Base-by-base conservation (phyloP, 2,888 invertebrate species). In the Bembecia ichneumoniformis region DNA sequence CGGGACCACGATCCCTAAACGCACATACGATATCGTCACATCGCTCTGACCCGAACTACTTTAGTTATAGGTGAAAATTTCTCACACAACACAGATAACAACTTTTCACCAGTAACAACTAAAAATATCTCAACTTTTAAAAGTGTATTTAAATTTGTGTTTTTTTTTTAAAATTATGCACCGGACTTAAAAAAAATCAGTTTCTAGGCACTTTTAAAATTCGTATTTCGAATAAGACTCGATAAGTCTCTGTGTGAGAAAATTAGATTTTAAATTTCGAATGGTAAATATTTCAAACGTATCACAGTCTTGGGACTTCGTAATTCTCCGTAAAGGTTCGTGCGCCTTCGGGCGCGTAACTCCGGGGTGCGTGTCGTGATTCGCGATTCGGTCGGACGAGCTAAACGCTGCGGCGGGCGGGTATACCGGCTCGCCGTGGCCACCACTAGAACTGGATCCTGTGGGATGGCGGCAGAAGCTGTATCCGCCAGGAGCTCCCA, bases 381-480 rank as follows among this genome's bases (percentile, higher is more conserved):
- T 77, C 90, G 90, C 88, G 88, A 90, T 90, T 90, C 92, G 93
- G 90, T 93, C 93, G 86, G 93, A 93, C 92, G 93, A 93, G 89
- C 88, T 88, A 70, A 89, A 88, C 86, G 88, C 90, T 78, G 90
- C 90, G 86, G 89, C 90, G 89, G 91, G 92, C 87, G 91, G 92
- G 75, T 92, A 92, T 88, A 90, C 92, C 89, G 92, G 93, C 82
- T 92, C 93, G 81, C 93, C 93, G 84, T 93, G 93, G 93, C 93
- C 93, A 74, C 92, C 92, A 74, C 87, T 91, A 58, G 92, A 91
- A 74, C 89, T 93, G 82, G 93, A 93, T 87, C 91, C 91, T 74
- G 94, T 94, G 94, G 93, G 94, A 58, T 90, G 94, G 65, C 93
- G 94, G 58, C 91, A 94, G 65, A 94, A 94, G 79, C 88, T 94